Conservation (phyloP, 2,888 invertebrate species). For the Antheraea assamensis region DNA sequence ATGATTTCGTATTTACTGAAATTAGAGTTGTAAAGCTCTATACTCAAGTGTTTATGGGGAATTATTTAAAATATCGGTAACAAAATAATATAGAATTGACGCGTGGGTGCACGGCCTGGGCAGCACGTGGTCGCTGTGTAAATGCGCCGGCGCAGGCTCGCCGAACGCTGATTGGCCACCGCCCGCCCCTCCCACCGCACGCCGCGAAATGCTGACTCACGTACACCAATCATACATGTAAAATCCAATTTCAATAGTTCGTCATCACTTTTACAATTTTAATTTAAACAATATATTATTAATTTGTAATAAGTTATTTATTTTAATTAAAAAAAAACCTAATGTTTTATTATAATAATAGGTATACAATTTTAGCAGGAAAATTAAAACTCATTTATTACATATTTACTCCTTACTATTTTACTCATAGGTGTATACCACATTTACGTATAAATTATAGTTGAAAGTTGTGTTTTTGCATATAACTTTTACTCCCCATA, state of each 20-base stretch:
- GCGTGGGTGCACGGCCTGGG: conserved; percentile 39
- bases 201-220: conserved; percentile 56
- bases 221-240: conserved; percentile 27
- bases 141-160: conserved; percentile 51
- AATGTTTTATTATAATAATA: no score
- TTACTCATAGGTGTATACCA: no score
- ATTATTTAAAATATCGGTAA: neutral
- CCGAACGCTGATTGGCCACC: conserved; percentile 62
- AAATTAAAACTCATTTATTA: no score
- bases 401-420: no score
- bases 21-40: neutral
- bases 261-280: conserved; percentile 1
- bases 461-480: no score
- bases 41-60: neutral
- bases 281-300: neutral
- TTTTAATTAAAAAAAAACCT: neutral
- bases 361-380: no score
- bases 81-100: neutral
- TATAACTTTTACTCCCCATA: no score
- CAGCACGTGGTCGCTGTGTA: conserved; percentile 57
- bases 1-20: neutral
- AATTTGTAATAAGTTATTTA: neutral
- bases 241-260: conserved; percentile 18
- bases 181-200: conserved; percentile 69
- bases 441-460: no score